These are phyloP conservation scores for Bombus sylvicola DNA, from an alignment of 1,140 invertebrate species.

Conservation along the genomic window DNA sequence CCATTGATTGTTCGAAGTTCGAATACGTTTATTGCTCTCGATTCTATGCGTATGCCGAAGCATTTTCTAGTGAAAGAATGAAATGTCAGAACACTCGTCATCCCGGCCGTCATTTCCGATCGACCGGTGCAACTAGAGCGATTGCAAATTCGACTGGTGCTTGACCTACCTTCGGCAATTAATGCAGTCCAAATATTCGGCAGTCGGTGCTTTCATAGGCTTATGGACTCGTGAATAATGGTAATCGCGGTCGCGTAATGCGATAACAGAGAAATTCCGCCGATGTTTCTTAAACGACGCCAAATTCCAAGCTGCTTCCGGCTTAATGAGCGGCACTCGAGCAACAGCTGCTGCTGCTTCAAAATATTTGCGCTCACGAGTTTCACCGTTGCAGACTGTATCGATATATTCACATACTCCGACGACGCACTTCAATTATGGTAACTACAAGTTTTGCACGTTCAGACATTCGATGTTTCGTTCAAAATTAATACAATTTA, in stretches of 20 bases:
- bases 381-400: not conserved
- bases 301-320: not conserved
- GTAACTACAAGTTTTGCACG: constrained; percentile 17
- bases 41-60: not conserved
- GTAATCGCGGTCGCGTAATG: constrained; percentile 14
- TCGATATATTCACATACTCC: not conserved
- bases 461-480: not conserved
- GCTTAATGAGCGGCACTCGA: constrained; percentile 29
- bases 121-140: constrained; percentile 25
- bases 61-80: constrained; percentile 6
- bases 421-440: constrained; percentile 24
- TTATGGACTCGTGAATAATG: constrained; percentile 11
- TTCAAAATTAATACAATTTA: constrained; percentile 40
- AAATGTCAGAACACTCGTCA: not conserved
- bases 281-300: constrained; percentile 6
- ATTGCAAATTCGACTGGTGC: constrained; percentile 16
- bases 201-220: too few species aligned
- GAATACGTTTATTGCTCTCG: not conserved
- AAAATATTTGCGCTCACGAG: constrained; percentile 19
- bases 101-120: not conserved
- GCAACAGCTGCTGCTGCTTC: constrained; percentile 40
- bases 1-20: not conserved
- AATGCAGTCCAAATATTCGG: constrained; percentile 22
- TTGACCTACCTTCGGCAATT: constrained; percentile 29
- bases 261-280: constrained; percentile 16